Percentiles rank a stretch among this genome's conserved stretches.
phyloP scores from a whole-genome alignment of 2,797 vertebrate species.

The Silurus lanzhouensis region DNA sequence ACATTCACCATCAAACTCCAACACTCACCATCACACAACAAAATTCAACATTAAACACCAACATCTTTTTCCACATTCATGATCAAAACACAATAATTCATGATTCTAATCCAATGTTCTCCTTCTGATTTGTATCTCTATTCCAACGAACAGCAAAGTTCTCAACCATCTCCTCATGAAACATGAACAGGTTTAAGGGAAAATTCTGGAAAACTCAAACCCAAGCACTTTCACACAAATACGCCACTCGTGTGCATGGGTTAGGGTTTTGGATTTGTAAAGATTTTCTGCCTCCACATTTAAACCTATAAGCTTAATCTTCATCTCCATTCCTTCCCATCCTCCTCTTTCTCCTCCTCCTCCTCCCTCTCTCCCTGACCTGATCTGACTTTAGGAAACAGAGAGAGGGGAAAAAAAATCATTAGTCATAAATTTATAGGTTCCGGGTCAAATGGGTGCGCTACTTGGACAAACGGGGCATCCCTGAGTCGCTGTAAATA shows the following conservation, averaged over 20 bases:
- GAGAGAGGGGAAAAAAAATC: conserved; percentile 64
- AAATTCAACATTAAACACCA: not conserved
- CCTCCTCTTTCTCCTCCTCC: not conserved
- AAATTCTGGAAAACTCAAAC: not conserved
- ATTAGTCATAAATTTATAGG: conserved; percentile 70
- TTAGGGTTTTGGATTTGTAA: not conserved
- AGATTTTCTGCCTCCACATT: too few relatives aligned
- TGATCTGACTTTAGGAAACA: conserved; percentile 52
- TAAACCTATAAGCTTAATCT: not conserved
- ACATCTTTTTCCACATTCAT: not conserved
- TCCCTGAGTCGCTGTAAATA: conserved; percentile 75
- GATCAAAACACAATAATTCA: too few relatives aligned
- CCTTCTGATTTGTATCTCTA: too few relatives aligned
- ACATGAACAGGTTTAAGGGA: not conserved
- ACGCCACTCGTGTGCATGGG: not conserved
- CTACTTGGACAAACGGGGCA: conserved; percentile 72
- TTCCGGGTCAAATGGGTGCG: conserved; percentile 69
- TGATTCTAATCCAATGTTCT: not conserved
- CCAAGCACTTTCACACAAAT: not conserved
- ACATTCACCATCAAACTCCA: not conserved
- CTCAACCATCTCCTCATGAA: not conserved
- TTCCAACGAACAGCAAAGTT: not conserved
- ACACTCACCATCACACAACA: not conserved
- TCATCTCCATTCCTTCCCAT: not conserved
- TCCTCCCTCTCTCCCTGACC: conserved; percentile 37